A percentile compares a stretch with the other conserved stretches of the same genome.
Evolutionary conservation across 2,797 vertebrate genomes (phyloP).

Genomic region (Emys orbicularis): DNA sequence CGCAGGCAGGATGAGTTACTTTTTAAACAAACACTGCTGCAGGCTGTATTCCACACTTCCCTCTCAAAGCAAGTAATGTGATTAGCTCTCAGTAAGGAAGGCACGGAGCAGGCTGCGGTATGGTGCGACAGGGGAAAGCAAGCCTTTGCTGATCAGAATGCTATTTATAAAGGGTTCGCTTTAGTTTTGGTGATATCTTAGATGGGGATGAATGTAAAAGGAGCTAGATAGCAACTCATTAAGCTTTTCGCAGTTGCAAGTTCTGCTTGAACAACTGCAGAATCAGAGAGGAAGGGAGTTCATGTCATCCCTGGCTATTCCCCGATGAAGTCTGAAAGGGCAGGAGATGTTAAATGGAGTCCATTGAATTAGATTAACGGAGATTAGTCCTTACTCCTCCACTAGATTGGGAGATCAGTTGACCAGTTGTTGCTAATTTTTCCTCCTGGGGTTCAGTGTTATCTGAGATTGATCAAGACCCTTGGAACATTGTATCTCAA

Average conservation of each 20-base stretch:
- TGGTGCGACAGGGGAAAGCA: background rate
- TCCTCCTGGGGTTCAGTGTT: constrained; percentile 54
- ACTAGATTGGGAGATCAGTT: constrained; percentile 32
- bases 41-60: constrained; percentile 48
- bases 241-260: background rate
- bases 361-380: constrained; percentile 50
- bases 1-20: constrained; percentile 54
- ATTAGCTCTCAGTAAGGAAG: constrained; percentile 37
- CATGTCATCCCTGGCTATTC: constrained; percentile 50
- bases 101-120: background rate
- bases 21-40: constrained; percentile 72
- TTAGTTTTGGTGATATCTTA: background rate
- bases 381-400: background rate
- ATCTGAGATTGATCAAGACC: constrained; percentile 60
- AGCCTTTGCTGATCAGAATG: background rate
- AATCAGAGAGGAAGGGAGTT: constrained; percentile 29
- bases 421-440: constrained; percentile 53
- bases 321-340: constrained; percentile 41
- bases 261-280: background rate
- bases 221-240: background rate
- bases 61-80: constrained; percentile 36
- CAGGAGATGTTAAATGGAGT: constrained; percentile 48
- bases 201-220: background rate
- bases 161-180: background rate
- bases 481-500: constrained; percentile 40